phyloP scores from a whole-genome alignment of 2,797 vertebrate genomes.

The Valencia hispanica region DNA sequence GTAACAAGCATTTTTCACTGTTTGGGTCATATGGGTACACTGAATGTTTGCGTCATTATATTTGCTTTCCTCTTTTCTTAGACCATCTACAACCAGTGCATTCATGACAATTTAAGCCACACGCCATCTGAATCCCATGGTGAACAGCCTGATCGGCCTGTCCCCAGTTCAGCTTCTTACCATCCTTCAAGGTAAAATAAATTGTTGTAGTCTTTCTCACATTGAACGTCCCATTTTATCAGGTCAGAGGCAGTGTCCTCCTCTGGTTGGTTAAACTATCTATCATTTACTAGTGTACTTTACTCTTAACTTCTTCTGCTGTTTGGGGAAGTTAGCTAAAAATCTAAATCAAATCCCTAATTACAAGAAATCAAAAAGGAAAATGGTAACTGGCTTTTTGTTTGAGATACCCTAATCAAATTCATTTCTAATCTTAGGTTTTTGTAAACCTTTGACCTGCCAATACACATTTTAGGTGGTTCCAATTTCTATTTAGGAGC shows the following conservation, averaged over 20 bases:
- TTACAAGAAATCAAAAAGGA: not conserved
- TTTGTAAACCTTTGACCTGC: not conserved
- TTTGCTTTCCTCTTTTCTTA: slow-evolving; percentile 47
- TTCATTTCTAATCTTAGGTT: not conserved
- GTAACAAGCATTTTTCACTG: not conserved
- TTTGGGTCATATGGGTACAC: too few species aligned
- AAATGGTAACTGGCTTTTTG: not conserved
- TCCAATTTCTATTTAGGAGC: not conserved
- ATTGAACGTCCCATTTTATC: not conserved
- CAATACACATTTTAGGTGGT: not conserved
- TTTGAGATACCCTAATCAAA: not conserved
- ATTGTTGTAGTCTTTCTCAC: slow-evolving; percentile 1
- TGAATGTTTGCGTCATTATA: slow-evolving; percentile 20
- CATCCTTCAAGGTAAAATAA: slow-evolving; percentile 70
- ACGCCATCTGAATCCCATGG: slow-evolving; percentile 10
- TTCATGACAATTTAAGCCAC: slow-evolving; percentile 54
- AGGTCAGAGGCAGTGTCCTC: not conserved
- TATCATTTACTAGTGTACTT: not conserved
- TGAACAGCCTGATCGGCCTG: slow-evolving; percentile 37
- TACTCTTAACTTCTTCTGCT: not conserved
- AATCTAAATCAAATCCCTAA: not conserved
- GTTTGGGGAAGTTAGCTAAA: not conserved
- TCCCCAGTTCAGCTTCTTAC: slow-evolving; percentile 29
- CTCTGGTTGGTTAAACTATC: not conserved
- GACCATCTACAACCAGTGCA: slow-evolving; percentile 84